Evolutionary conservation across 2,797 vertebrate species (phyloP).

Genomic region (Coccyzus lansbergi): DNA sequence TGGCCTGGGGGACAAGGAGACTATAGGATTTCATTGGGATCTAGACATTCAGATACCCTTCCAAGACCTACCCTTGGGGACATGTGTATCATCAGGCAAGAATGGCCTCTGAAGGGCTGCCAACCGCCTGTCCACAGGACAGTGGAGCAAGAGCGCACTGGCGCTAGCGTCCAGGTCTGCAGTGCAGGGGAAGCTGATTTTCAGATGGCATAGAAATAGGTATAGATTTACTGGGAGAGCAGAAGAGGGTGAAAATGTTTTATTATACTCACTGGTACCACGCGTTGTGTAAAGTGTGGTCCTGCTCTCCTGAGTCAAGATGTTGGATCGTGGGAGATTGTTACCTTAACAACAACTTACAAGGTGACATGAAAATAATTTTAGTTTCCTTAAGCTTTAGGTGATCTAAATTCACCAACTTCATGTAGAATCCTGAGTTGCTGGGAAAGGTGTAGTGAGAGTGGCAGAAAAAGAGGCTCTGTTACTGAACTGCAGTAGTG

Average conservation of each 20-base stretch:
- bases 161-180: neutral
- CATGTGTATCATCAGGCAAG: slow-evolving; percentile 10
- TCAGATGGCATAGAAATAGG: neutral
- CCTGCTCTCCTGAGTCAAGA: neutral
- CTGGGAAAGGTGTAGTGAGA: neutral
- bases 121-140: neutral
- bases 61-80: slow-evolving; percentile 23
- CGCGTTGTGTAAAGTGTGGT: neutral
- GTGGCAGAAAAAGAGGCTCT: neutral
- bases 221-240: neutral
- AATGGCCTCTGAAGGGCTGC: slow-evolving; percentile 65
- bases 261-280: neutral
- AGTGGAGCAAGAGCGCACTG: rapidly evolving
- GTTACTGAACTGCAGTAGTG: neutral
- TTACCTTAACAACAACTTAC: neutral
- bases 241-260: neutral
- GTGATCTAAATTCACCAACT: neutral
- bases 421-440: neutral
- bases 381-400: neutral
- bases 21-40: slow-evolving; percentile 62
- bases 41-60: slow-evolving; percentile 18
- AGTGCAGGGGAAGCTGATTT: neutral
- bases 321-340: rapidly evolving
- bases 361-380: neutral
- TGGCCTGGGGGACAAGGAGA: slow-evolving; percentile 2